Conservation (phyloP, 2,888 invertebrate species). For the Cosmorhoe ocellata region DNA sequence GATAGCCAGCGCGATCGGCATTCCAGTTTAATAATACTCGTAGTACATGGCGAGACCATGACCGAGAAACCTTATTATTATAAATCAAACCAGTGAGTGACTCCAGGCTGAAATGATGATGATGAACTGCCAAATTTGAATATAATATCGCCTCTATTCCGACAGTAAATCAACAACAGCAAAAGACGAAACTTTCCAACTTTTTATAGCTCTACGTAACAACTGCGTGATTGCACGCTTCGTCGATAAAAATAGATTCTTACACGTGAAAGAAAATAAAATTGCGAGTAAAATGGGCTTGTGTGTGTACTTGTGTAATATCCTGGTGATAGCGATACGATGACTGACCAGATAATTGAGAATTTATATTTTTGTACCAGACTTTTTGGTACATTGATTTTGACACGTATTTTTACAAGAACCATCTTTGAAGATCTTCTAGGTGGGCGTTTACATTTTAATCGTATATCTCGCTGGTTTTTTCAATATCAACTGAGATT, state of each 20-base stretch:
- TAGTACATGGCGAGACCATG: no score
- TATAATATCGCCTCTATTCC: conserved; percentile 2
- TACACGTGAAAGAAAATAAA: conserved; percentile 31
- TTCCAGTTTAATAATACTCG: no score
- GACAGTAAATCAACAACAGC: conserved; percentile 15
- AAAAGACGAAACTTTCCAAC: conserved; percentile 30
- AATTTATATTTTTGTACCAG: no score
- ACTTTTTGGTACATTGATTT: no score
- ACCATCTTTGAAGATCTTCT: no score
- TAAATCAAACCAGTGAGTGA: neutral
- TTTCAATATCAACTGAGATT: no score
- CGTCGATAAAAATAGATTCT: conserved; percentile 32
- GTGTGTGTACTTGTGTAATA: conserved; percentile 20
- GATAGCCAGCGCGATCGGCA: no score
- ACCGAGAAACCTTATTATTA: no score
- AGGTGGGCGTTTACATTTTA: no score
- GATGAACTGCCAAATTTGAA: conserved; percentile 1
- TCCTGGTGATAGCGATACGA: conserved; percentile 14
- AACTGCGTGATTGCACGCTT: conserved; percentile 34
- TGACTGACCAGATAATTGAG: neutral
- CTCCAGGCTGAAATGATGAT: neutral
- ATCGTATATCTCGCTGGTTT: no score
- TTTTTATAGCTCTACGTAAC: conserved; percentile 32
- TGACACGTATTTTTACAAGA: no score
- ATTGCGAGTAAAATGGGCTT: conserved; percentile 17